Evolutionary conservation across 2,113 vertebrate genomes (phyloP).

Genomic region (Aspiorhynchus laticeps): DNA sequence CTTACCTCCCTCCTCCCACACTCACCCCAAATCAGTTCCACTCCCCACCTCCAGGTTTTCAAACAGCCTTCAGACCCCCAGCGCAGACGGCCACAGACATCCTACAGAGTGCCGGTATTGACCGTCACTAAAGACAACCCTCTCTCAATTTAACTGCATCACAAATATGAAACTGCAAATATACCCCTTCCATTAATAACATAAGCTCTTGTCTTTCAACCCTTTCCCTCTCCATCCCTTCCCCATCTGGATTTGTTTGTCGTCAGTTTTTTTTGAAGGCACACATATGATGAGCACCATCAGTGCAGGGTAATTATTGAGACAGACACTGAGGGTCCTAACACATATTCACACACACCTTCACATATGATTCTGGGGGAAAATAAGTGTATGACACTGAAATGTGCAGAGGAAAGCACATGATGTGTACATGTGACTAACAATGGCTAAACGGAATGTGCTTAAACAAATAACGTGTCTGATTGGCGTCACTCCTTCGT

Average conservation of each 20-base stretch:
- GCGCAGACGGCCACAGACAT: constrained; percentile 98
- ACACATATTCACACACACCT: background rate
- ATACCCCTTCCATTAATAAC: constrained; percentile 83
- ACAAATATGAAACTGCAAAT: constrained; percentile 81
- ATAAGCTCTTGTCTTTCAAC: constrained; percentile 80
- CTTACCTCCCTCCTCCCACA: constrained; percentile 85
- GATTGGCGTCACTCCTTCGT: constrained; percentile 24
- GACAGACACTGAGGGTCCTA: background rate
- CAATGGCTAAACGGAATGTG: constrained; percentile 46
- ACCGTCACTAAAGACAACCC: constrained; percentile 90
- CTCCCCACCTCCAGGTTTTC: constrained; percentile 97
- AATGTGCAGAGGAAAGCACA: constrained; percentile 20
- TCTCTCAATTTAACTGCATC: constrained; percentile 64
- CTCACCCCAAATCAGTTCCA: constrained; percentile 91
- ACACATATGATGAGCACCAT: constrained; percentile 49
- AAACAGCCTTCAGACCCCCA: constrained; percentile 98
- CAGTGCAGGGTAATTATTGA: constrained; percentile 4
- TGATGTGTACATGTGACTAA: constrained; percentile 19
- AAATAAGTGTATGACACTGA: background rate
- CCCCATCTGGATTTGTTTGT: constrained; percentile 57
- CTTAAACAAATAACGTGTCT: constrained; percentile 4
- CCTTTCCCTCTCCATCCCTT: constrained; percentile 67
- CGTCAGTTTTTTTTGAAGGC: constrained; percentile 80
- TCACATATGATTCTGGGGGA: background rate
- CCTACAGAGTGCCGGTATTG: constrained; percentile 97